Percentiles rank a stretch among this genome's conserved stretches.
Conservation (phyloP, 2,113 vertebrate species). For the Platycercus adscitus region DNA sequence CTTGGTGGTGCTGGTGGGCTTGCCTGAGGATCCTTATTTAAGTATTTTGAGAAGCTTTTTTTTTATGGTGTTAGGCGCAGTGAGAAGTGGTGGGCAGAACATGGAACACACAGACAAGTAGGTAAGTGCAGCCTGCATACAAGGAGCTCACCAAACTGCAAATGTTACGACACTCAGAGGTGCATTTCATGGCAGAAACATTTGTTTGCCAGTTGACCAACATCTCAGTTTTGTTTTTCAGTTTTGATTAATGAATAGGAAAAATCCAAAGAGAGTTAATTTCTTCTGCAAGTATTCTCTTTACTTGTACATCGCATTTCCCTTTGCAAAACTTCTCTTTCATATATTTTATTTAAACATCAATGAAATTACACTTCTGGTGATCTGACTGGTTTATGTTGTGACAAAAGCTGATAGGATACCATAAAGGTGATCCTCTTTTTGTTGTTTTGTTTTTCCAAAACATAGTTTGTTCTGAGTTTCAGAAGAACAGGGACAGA, state of each 20-base stretch:
- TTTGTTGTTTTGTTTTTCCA: background rate
- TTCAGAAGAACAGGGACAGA: background rate
- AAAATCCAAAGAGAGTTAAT: background rate
- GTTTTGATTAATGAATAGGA: background rate
- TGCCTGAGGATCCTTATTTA: background rate
- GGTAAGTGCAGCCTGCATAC: background rate
- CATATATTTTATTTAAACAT: background rate
- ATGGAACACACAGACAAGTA: background rate
- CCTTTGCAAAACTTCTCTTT: background rate
- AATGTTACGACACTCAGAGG: background rate
- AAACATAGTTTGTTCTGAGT: background rate
- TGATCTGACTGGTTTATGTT: background rate
- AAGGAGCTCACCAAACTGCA: background rate
- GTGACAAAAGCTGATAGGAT: background rate
- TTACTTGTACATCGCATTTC: background rate
- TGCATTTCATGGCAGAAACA: background rate
- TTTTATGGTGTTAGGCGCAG: background rate
- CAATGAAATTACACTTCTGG: background rate
- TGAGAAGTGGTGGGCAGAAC: accelerated
- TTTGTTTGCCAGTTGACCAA: background rate
- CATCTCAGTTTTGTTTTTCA: background rate
- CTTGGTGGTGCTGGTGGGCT: background rate
- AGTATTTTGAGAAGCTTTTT: background rate
- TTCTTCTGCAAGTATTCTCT: background rate
- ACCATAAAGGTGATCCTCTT: background rate